These are phyloP conservation scores for Atta cephalotes DNA, from an alignment of 1,140 invertebrate species.

Conservation along the genomic window DNA sequence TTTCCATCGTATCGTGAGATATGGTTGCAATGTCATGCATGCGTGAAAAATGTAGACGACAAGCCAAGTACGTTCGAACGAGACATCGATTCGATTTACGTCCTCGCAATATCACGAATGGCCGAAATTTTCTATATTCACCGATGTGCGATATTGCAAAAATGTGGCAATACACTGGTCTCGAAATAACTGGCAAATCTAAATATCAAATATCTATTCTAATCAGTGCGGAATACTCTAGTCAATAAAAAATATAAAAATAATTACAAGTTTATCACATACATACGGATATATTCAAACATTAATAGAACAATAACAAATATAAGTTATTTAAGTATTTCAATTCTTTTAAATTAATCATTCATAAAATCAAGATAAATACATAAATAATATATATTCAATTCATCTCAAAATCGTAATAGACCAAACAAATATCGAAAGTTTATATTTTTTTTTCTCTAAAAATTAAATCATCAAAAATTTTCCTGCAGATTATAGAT, in stretches of 20 bases:
- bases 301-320: not conserved
- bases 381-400: not conserved
- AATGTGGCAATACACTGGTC: slow-evolving; percentile 23
- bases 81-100: slow-evolving; percentile 59
- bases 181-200: not conserved
- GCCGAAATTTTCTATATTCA: slow-evolving; percentile 55
- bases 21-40: slow-evolving; percentile 52
- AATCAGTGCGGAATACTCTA: not conserved
- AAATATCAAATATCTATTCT: slow-evolving; percentile 12
- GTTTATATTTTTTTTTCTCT: not conserved
- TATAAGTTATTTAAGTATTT: not conserved
- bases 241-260: not conserved
- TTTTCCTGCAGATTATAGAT: slow-evolving; percentile 23
- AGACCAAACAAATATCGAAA: not conserved
- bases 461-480: slow-evolving; percentile 32
- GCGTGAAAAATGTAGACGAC: slow-evolving; percentile 65
- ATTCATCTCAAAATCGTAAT: not conserved
- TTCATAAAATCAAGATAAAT: not conserved
- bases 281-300: not conserved
- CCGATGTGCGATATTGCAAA: slow-evolving; percentile 26
- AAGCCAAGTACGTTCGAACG: slow-evolving; percentile 62
- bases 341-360: slow-evolving; percentile 5
- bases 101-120: slow-evolving; percentile 47
- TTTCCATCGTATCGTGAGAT: slow-evolving; percentile 66
- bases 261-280: too few species aligned